Evolutionary conservation across 2,797 vertebrate genomes (phyloP).

Genomic region (Gila robusta): DNA sequence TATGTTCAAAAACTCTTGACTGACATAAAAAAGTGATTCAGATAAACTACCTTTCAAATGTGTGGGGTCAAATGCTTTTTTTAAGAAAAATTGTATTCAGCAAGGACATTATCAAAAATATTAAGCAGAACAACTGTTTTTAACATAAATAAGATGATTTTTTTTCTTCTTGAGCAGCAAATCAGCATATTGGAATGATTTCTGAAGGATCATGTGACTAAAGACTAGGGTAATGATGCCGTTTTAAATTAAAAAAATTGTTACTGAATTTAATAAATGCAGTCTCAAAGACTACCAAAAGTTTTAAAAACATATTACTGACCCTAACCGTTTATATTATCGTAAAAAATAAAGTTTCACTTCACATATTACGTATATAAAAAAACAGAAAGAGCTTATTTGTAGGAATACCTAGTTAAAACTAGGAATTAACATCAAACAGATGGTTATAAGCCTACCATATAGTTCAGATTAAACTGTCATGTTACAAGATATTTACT

Average conservation of each 20-base stretch:
- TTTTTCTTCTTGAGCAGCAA: not conserved
- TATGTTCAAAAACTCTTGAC: not conserved
- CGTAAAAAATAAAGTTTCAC: not conserved
- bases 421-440: not conserved
- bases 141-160: not conserved
- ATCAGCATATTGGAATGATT: not conserved
- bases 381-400: not conserved
- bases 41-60: not conserved
- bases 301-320: not conserved
- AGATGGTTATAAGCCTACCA: not conserved
- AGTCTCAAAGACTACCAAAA: not conserved
- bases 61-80: not conserved
- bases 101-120: no score
- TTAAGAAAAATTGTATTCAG: not conserved
- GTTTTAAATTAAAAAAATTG: no score
- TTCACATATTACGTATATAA: not conserved
- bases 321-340: not conserved
- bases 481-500: not conserved
- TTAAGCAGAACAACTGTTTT: not conserved
- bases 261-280: not conserved
- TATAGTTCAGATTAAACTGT: not conserved
- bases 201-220: not conserved
- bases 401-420: not conserved
- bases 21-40: not conserved
- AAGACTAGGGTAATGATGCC: not conserved